A percentile compares a stretch with the other conserved stretches of the same genome.
Conservation (phyloP, 23 tunicate species). For the Styela plicata region DNA sequence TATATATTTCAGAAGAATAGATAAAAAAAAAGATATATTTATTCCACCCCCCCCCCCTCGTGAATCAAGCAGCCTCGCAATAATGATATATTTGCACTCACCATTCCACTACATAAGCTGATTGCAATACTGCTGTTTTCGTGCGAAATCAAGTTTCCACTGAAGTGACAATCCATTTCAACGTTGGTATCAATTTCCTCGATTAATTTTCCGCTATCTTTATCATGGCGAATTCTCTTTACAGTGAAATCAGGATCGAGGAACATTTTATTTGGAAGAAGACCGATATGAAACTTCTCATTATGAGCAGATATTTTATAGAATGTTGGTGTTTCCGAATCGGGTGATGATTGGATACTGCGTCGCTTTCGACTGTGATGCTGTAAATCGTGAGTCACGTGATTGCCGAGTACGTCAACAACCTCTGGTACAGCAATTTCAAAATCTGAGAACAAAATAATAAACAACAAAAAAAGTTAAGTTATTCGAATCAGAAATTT, state of each 20-base stretch:
- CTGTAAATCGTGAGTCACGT: conserved; percentile 45
- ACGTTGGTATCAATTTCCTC: conserved; percentile 28
- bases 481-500: too few relatives aligned
- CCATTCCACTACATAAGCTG: conserved; percentile 74
- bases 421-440: conserved; percentile 23
- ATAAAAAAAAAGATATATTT: too few relatives aligned
- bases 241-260: conserved; percentile 48
- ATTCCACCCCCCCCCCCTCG: too few relatives aligned
- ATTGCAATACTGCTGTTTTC: conserved; percentile 29
- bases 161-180: conserved; percentile 47
- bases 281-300: conserved; percentile 33
- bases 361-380: conserved; percentile 19
- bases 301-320: conserved; percentile 18
- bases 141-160: conserved; percentile 62
- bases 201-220: not conserved
- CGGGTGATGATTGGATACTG: not conserved
- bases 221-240: conserved; percentile 35
- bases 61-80: too few relatives aligned
- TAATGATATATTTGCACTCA: too few relatives aligned
- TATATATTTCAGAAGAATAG: too few relatives aligned
- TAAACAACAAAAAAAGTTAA: too few relatives aligned
- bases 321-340: not conserved
- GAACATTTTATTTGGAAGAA: conserved; percentile 44
- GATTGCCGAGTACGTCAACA: conserved; percentile 21
- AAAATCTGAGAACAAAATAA: not conserved